phyloP scores from a whole-genome alignment of 2,113 vertebrate genomes.

The Gasterosteus aculeatus region DNA sequence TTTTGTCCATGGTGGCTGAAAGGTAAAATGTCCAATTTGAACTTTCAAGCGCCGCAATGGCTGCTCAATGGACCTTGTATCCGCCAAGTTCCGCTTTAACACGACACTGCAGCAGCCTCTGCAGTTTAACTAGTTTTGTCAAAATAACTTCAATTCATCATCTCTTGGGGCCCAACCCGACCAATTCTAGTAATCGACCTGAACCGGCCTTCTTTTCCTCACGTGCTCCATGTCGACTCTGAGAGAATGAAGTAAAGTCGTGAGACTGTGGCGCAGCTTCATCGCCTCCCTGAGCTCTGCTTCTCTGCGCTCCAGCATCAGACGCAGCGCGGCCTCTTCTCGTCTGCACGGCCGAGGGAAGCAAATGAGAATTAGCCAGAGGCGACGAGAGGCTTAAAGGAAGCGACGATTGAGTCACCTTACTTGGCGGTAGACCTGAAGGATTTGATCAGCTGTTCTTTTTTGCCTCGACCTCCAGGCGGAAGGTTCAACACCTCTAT shows the following conservation, averaged over 20 bases:
- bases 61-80: not conserved
- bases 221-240: slow-evolving; percentile 75
- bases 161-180: not conserved
- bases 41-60: not conserved
- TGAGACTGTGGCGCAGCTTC: slow-evolving; percentile 77
- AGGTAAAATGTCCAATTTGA: not conserved
- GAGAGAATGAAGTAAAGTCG: slow-evolving; percentile 73
- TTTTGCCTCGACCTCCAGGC: slow-evolving; percentile 49
- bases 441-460: slow-evolving; percentile 32
- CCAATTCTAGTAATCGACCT: not conserved
- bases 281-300: slow-evolving; percentile 79
- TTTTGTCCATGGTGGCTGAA: not conserved
- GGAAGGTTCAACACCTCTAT: slow-evolving; percentile 78
- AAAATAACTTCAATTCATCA: not conserved
- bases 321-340: slow-evolving; percentile 68
- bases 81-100: not conserved
- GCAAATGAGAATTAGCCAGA: not conserved
- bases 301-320: slow-evolving; percentile 79
- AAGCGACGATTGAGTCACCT: not conserved
- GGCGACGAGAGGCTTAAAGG: not conserved
- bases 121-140: not conserved
- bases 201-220: not conserved
- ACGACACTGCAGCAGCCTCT: not conserved
- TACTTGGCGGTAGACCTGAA: slow-evolving; percentile 58
- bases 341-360: slow-evolving; percentile 46